Base-by-base conservation (phyloP, 1,140 invertebrate genomes). In the Trichomalopsis sarcophagae region DNA sequence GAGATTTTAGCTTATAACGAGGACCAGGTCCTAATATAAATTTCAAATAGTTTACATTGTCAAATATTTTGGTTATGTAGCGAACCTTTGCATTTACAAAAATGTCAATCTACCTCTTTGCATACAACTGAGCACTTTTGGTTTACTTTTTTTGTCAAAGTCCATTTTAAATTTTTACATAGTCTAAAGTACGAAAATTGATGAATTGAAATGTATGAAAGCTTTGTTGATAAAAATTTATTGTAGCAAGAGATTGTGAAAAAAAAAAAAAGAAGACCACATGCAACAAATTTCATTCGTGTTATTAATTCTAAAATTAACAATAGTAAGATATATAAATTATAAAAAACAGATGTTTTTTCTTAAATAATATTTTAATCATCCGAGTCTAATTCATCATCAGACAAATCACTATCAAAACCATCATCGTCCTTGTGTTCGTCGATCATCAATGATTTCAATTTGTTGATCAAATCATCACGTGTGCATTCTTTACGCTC, bases 11-110 rank as follows among this genome's bases (percentile, higher is more conserved):
- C 80, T 85, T 87, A 75, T 94, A 94, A 14, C 87, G 89, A 50
- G 93, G 93, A 6, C 93, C 93, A 80, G 93, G 93, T 69, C 93
- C 93, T 93, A 55, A 68, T 74, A 30, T 87, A 40, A 55, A 23
- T 69, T 69, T 74, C 73, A 21, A 81, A 7, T 75, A 44, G 30
- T 78, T 77, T 69, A 23, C 11, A 71, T 23, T 75, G 9, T 62
- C 23, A 73, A 13, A 79, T 69, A 14, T 44, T 33, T 79, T 84
- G 33, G 17, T 82, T 84, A 77, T 44, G 44, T 62, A 62, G 17
- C 14, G 17, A 62, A 62, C 21, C n/a, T 36, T 74, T 44, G 13
- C 23, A 79, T 71, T 74, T 62, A 17, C 2, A 47, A 84, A 69
- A 23, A 47, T 55, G 7, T 62, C 62, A 27, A 76, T 40, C 69